phyloP scores from a whole-genome alignment of 2,113 vertebrate genomes.

The Pholis gunnellus region DNA sequence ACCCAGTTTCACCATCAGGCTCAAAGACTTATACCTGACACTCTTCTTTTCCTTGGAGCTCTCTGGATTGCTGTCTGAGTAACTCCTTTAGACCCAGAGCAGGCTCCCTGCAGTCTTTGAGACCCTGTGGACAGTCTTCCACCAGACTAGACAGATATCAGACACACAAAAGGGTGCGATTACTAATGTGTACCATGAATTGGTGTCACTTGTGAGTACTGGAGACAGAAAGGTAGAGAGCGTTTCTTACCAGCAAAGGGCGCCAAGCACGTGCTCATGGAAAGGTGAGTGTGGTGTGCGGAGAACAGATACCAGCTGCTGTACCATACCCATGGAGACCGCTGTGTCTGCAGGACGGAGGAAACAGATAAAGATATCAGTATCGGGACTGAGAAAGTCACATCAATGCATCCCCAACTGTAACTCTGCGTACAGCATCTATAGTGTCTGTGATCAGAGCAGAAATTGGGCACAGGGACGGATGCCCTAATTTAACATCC shows the following conservation, averaged over 20 bases:
- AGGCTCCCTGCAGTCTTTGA: conserved; percentile 85
- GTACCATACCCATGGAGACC: conserved; percentile 93
- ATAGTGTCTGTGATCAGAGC: too few relatives aligned
- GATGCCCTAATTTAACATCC: too few relatives aligned
- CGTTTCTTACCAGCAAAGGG: conserved; percentile 88
- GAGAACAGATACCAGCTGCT: conserved; percentile 88
- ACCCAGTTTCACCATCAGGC: background rate
- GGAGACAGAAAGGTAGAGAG: background rate
- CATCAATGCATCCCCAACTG: too few relatives aligned
- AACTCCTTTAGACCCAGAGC: conserved; percentile 88
- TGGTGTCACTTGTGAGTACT: background rate
- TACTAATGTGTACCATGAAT: background rate
- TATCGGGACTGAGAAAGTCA: too few relatives aligned
- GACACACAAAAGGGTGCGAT: background rate
- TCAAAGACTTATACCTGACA: conserved; percentile 84
- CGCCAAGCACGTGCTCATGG: conserved; percentile 87
- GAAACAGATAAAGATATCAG: background rate
- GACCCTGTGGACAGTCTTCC: conserved; percentile 86
- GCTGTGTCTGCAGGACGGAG: conserved; percentile 81
- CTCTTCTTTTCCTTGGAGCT: conserved; percentile 87
- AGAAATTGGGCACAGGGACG: too few relatives aligned
- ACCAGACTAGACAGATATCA: conserved; percentile 83
- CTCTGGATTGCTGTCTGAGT: conserved; percentile 82
- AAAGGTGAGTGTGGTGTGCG: conserved; percentile 80
- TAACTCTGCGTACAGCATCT: too few relatives aligned